Conservation (phyloP, 2,797 vertebrate species). For the Muraenolepis orangiensis region DNA sequence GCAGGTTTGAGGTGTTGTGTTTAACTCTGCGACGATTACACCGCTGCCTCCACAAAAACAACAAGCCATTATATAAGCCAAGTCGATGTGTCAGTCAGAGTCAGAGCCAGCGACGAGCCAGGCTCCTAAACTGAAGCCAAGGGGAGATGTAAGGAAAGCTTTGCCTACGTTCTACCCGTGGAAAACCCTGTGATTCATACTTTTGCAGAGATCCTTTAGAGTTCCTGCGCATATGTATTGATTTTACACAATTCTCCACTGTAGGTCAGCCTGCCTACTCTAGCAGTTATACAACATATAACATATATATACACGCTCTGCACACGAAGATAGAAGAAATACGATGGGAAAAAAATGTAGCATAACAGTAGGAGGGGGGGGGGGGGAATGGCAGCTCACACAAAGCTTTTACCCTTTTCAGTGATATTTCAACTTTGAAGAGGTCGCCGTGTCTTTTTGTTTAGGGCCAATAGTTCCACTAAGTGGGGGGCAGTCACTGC, state of each 20-base stretch:
- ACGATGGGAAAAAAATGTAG: too few species aligned
- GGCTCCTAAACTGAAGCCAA: constrained; percentile 39
- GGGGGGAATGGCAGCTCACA: neutral
- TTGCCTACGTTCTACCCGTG: constrained; percentile 56
- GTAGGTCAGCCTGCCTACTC: neutral
- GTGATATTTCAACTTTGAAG: neutral
- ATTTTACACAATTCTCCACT: constrained; percentile 11
- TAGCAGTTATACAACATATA: neutral
- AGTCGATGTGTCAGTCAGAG: constrained; percentile 46
- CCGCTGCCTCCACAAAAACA: constrained; percentile 25
- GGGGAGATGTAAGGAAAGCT: constrained; percentile 37
- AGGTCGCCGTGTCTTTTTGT: neutral
- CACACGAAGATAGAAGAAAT: neutral
- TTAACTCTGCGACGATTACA: constrained; percentile 37
- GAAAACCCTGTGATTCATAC: constrained; percentile 58
- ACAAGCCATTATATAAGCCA: constrained; percentile 56
- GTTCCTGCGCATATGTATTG: neutral
- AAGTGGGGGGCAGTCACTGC: neutral
- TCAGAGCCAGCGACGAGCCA: constrained; percentile 54
- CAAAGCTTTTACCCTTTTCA: neutral
- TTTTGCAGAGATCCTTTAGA: neutral
- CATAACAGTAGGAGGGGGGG: constrained; percentile 14
- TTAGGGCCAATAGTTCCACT: neutral
- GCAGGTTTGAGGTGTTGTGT: constrained; percentile 49
- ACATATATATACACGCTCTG: too few species aligned